Conservation (phyloP, 2,888 invertebrate species). For the Conistra vaccinii region DNA sequence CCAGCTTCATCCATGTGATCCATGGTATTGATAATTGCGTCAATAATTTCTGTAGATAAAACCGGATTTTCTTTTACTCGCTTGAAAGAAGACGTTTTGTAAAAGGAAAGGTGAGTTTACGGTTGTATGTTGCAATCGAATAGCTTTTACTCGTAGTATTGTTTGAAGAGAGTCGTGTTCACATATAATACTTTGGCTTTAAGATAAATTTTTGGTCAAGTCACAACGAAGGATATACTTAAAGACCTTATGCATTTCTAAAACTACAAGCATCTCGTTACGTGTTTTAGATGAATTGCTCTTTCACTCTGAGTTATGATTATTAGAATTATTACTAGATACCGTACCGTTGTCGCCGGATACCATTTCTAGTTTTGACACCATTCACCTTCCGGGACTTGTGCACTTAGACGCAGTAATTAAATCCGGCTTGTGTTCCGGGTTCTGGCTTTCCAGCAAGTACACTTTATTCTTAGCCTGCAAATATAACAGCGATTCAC, state of each 20-base stretch:
- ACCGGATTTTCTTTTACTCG: slow-evolving; percentile 46
- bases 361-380: slow-evolving; percentile 58
- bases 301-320: slow-evolving; percentile 30
- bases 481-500: slow-evolving; percentile 47
- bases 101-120: slow-evolving; percentile 19
- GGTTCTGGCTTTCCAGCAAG: slow-evolving; percentile 51
- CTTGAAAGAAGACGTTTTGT: slow-evolving; percentile 20
- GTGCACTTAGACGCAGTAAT: slow-evolving; percentile 58
- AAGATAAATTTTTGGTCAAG: neutral
- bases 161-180: slow-evolving; percentile 2
- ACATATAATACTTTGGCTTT: neutral
- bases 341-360: slow-evolving; percentile 50
- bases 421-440: slow-evolving; percentile 59
- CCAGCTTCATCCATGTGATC: slow-evolving; percentile 45
- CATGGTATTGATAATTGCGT: slow-evolving; percentile 44
- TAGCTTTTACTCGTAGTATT: neutral
- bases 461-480: slow-evolving; percentile 52
- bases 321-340: slow-evolving; percentile 42
- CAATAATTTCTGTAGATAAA: slow-evolving; percentile 52
- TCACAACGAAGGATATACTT: neutral
- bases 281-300: slow-evolving; percentile 1
- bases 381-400: slow-evolving; percentile 58
- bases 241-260: neutral
- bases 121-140: slow-evolving; percentile 14
- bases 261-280: neutral